Evolutionary conservation across 2,888 invertebrate genomes (phyloP), one percentile per base, ranked within the genome.

Genomic region (Tanaodytes sp.): DNA sequence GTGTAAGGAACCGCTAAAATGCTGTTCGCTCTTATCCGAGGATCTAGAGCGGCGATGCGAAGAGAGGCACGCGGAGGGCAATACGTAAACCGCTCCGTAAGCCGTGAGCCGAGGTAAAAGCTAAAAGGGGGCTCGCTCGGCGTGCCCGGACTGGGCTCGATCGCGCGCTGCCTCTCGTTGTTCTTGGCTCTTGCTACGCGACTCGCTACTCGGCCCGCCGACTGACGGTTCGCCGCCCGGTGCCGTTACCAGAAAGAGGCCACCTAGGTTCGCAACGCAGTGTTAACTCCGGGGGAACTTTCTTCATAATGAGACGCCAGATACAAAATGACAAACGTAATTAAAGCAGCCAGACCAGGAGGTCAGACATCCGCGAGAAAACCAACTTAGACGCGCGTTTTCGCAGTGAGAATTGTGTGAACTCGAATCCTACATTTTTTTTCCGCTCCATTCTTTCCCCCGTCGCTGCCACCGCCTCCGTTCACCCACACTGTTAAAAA

Each of bases 1-100:
- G 84, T 84, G 84, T 85, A 85, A 85, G 85, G 85, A 85, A 85
- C 85, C 84, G 85, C 85, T 85, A 85, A 85, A 85, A 85, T 84
- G 85, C 84, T 85, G 85, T 85, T 84, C 81, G 81, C 75, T 82
- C 81, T 85, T 84, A 84, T 84, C 84, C 79, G 81, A 76, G 79
- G 84, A 84, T 85, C 85, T 85, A 77, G 85, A 84, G 84, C 85
- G 84, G 82, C 84, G 82, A 82, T 83, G 81, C 82, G 83, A 83
- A 82, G 82, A 82, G 80, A 83, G 80, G 83, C 79, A 59, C 63
- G 64, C 68, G 66, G 63, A 71, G 71, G 71, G 77, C 77, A 78
- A 78, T 78, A 80, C 79, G 79, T 80, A 78, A 58, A 51, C 59
- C 64, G n/a, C n/a, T n/a, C 8, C 63, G 65, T 51, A 46, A 64